Conservation (phyloP, 2,113 vertebrate species). For the Centrocercus urophasianus region DNA sequence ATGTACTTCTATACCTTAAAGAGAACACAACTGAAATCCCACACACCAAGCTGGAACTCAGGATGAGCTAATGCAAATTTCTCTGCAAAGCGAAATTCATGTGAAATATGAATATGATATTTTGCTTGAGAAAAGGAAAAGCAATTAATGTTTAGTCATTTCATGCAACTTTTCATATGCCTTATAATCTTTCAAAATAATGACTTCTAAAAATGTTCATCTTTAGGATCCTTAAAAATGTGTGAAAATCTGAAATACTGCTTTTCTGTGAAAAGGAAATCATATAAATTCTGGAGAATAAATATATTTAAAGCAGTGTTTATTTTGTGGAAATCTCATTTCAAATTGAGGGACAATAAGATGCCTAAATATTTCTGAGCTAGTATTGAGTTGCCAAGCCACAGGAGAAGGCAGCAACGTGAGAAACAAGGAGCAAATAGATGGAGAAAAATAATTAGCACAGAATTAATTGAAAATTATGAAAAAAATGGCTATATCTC, state of each 20-base stretch:
- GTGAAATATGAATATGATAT: background rate
- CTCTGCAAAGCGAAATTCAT: background rate
- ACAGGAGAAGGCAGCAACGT: background rate
- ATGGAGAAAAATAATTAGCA: background rate
- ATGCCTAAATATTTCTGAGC: background rate
- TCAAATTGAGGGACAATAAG: background rate
- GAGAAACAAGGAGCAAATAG: background rate
- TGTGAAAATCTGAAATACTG: background rate
- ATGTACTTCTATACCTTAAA: background rate
- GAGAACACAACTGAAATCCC: background rate
- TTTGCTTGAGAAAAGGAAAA: slow-evolving; percentile 12
- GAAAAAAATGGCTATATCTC: background rate
- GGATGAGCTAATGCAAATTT: background rate
- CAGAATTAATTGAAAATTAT: background rate
- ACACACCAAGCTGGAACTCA: background rate
- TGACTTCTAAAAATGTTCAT: background rate
- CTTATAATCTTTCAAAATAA: background rate
- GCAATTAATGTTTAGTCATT: background rate
- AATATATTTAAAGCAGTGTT: background rate
- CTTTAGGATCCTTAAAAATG: background rate
- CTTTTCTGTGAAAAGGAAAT: background rate
- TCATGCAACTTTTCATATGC: background rate
- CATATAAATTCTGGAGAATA: background rate
- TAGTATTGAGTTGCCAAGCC: background rate
- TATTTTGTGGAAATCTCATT: background rate